Percentiles rank a stretch among this genome's conserved stretches.
Evolutionary conservation across 2,888 invertebrate species (phyloP).

Genomic region (Hemaris fuciformis): DNA sequence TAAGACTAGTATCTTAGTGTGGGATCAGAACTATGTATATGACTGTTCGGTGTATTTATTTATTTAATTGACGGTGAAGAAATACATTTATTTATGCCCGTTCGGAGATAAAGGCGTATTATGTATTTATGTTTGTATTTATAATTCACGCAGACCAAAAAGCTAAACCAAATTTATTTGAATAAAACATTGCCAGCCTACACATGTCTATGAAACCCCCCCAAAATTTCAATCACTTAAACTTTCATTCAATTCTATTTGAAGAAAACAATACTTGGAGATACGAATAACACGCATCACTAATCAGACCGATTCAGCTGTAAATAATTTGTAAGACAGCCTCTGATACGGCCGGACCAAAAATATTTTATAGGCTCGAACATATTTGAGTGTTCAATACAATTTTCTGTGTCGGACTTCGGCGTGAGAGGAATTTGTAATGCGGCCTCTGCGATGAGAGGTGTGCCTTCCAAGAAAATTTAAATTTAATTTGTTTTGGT

Average conservation of each 20-base stretch:
- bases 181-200: no score
- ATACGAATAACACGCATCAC: neutral
- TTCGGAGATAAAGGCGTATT: no score
- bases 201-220: neutral
- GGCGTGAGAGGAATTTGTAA: constrained; percentile 16
- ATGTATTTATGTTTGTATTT: no score
- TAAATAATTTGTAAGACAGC: neutral
- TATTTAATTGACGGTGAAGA: no score
- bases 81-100: no score
- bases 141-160: no score
- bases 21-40: no score
- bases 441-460: constrained; percentile 10
- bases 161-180: no score
- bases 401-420: constrained; percentile 62
- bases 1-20: no score
- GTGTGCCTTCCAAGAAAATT: constrained; percentile 11
- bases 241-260: neutral
- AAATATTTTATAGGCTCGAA: constrained; percentile 13
- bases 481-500: constrained; percentile 10
- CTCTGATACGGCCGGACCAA: neutral
- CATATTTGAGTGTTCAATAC: constrained; percentile 57
- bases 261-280: neutral
- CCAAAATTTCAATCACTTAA: neutral
- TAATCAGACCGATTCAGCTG: neutral
- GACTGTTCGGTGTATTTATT: no score